Conservation (phyloP, 2,888 invertebrate species). For the Caenorhabditis angaria region DNA sequence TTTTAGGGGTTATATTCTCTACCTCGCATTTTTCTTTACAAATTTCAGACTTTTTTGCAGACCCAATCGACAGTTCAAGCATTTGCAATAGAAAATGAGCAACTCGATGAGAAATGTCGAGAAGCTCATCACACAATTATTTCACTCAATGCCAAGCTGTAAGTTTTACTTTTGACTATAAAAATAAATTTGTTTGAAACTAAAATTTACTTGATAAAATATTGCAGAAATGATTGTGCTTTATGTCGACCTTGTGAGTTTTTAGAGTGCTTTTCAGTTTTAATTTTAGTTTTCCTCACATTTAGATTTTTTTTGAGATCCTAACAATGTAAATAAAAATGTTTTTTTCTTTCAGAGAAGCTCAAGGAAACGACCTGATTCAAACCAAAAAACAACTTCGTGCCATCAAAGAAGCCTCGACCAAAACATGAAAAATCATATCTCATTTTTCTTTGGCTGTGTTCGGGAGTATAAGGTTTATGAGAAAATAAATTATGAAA, state of each 20-base stretch:
- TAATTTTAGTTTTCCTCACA: neutral
- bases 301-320: neutral
- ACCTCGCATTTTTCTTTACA: neutral
- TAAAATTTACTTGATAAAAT: neutral
- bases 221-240: slow-evolving; percentile 44
- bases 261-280: neutral
- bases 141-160: slow-evolving; percentile 42
- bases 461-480: too few relatives aligned
- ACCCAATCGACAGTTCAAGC: slow-evolving; percentile 41
- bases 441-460: too few relatives aligned
- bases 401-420: neutral
- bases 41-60: slow-evolving; percentile 38
- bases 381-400: slow-evolving; percentile 31
- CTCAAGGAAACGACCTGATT: slow-evolving; percentile 40
- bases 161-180: slow-evolving; percentile 14
- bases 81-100: slow-evolving; percentile 37
- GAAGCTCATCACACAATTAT: slow-evolving; percentile 25
- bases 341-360: slow-evolving; percentile 35
- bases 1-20: neutral
- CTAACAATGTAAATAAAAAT: neutral
- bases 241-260: slow-evolving; percentile 44
- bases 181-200: neutral
- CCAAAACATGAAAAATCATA: too few relatives aligned
- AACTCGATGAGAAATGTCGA: slow-evolving; percentile 34
- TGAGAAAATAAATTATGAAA: too few relatives aligned